Conservation (phyloP, 2,888 invertebrate genomes). For the Amphipyra tragopoginis region DNA sequence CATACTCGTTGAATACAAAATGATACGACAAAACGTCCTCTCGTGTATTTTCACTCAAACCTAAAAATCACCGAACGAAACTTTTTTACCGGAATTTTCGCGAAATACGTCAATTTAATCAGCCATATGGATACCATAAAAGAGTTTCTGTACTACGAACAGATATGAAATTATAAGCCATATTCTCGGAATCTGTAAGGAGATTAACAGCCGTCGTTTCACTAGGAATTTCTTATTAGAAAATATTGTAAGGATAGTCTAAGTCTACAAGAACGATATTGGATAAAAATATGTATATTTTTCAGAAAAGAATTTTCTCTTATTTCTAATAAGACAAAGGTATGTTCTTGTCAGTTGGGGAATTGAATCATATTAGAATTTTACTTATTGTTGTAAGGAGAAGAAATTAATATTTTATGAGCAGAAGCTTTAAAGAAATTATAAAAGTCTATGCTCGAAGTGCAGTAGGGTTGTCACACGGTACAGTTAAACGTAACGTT, state of each 20-base stretch:
- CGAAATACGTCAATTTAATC: conserved; percentile 14
- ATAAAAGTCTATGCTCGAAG: too few species aligned
- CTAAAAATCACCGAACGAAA: not conserved
- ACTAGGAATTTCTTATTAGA: not conserved
- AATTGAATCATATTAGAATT: too few species aligned
- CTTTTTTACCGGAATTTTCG: too few species aligned
- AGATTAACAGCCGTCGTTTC: not conserved
- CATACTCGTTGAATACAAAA: conserved; percentile 5
- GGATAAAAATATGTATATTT: not conserved
- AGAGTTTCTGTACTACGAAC: conserved; percentile 6
- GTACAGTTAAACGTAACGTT: too few species aligned
- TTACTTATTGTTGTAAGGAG: too few species aligned
- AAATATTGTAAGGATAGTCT: conserved; percentile 1
- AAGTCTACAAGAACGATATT: not conserved
- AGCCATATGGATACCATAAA: conserved; percentile 1
- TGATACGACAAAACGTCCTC: not conserved
- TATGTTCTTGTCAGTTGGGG: too few species aligned
- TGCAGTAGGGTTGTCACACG: too few species aligned
- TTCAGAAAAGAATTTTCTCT: not conserved
- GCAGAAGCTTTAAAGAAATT: too few species aligned
- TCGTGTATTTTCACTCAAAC: not conserved
- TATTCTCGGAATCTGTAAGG: not conserved
- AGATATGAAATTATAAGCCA: conserved; percentile 8
- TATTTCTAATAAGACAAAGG: too few species aligned
- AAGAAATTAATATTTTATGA: too few species aligned